Evolutionary conservation across 2,888 invertebrate species (phyloP).

Genomic region (Zeuzera pyrina): DNA sequence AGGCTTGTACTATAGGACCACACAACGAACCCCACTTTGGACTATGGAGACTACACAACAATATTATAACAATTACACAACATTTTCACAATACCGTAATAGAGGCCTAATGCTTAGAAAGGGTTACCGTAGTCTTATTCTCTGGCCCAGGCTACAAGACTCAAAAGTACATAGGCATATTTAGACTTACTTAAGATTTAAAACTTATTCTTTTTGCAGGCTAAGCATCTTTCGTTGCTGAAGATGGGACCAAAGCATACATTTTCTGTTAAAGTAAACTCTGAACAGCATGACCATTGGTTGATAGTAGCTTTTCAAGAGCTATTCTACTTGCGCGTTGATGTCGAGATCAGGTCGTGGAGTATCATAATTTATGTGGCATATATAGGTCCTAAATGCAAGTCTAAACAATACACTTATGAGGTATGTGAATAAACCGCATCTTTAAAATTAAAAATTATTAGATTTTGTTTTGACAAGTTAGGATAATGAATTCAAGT

Average conservation of each 20-base stretch:
- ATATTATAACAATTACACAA: no score
- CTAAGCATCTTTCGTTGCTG: conserved; percentile 40
- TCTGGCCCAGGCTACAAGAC: no score
- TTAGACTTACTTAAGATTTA: no score
- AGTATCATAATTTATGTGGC: conserved; percentile 47
- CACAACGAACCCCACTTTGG: no score
- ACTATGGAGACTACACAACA: no score
- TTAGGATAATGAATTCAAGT: no score
- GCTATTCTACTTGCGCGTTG: conserved; percentile 49
- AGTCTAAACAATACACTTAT: conserved; percentile 42
- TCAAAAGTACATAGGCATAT: no score
- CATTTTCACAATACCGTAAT: no score
- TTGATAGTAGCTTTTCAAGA: conserved; percentile 40
- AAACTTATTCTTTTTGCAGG: conserved; percentile 27
- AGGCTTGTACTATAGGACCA: no score
- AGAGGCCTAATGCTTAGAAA: no score
- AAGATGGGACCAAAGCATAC: conserved; percentile 39
- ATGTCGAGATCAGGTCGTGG: conserved; percentile 47
- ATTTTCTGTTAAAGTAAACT: conserved; percentile 44
- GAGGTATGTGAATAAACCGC: conserved; percentile 42
- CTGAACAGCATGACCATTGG: conserved; percentile 49
- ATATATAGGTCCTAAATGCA: conserved; percentile 56
- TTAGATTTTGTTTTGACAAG: conserved; percentile 2
- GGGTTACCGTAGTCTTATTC: no score
- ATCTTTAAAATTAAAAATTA: no score